Base-by-base conservation (phyloP, 2,113 vertebrate genomes). In the Aleadryas rufinucha region DNA sequence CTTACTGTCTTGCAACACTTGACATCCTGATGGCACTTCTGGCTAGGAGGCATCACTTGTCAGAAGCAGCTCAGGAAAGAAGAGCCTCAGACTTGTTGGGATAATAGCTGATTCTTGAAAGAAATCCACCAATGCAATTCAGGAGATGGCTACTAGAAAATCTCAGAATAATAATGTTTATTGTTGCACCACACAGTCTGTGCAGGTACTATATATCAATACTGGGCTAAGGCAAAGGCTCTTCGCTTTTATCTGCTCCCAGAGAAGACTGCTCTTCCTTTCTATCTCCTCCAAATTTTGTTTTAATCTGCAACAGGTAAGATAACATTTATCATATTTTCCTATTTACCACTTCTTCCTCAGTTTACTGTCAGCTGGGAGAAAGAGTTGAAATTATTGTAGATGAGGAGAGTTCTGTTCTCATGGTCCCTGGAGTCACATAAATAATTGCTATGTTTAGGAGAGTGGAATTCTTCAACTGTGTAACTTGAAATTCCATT, bases 401-500 rank as follows among this genome's bases (percentile, higher is more conserved):
- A 66, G 45, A 74, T 70, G 24, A 76, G 47, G 57, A 90, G 66
- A 80, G 42, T 89, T 93, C 69, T 65, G 39, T n/a, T 74, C 69
- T 87, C 26, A 5, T 14, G 41, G 52, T 89, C 42, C 39, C 69
- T 63, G 69, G 75, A 69, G 74, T 78, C 64, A 74, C 37, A 41
- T 87, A 81, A 89, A 74, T 65, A 89, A 84, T 81, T 70, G 68
- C 69, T 94, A 3, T 70, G 77, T 89, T 94, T 65, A 87, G 74
- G 77, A 87, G 39, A 89, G 45, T 65, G 71, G 80, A 93, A 91
- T 91, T 86, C 68, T 85, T 88, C 68, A 86, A 42, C 35, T 64
- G 52, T 49, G n/a, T 84, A 93, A 72, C 68, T 74, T 87, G 81
- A 94, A 91, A 86, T 83, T 86, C 63, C 71, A 65, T 89, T 91